phyloP scores from a whole-genome alignment of 92 coral and sea anemone genomes.

The Palythoa grandis region DNA sequence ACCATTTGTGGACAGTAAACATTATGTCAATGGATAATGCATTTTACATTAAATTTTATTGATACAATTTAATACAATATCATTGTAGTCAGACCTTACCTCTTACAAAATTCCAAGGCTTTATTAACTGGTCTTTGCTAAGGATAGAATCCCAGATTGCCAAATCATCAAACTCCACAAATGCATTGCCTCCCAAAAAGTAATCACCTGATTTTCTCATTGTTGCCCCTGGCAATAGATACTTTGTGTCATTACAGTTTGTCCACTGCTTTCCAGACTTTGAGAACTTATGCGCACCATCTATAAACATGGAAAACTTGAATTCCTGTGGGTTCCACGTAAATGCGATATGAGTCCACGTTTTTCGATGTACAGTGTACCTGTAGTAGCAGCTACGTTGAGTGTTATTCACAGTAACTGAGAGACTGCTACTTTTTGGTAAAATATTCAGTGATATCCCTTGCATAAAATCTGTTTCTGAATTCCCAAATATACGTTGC shows the following conservation, averaged over 20 bases:
- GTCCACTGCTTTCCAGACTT: not conserved
- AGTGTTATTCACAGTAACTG: not conserved
- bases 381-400: not conserved
- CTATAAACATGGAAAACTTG: not conserved
- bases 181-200: slow-evolving; percentile 5
- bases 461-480: slow-evolving; percentile 1
- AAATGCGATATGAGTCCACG: slow-evolving; percentile 14
- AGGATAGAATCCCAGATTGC: slow-evolving; percentile 58
- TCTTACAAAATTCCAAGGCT: slow-evolving; percentile 28
- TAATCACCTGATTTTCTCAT: slow-evolving; percentile 17
- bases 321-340: slow-evolving; percentile 20
- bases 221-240: not conserved
- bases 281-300: not conserved
- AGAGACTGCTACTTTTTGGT: not conserved
- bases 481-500: slow-evolving; percentile 60
- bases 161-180: slow-evolving; percentile 56
- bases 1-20: not conserved
- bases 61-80: not conserved
- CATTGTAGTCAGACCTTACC: slow-evolving; percentile 18
- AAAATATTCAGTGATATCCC: slow-evolving; percentile 37
- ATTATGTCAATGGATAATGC: no score
- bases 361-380: not conserved
- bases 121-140: not conserved
- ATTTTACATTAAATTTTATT: no score
- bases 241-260: slow-evolving; percentile 23